phyloP scores from a whole-genome alignment of 1,140 invertebrate species.

The Teleogryllus occipitalis region DNA sequence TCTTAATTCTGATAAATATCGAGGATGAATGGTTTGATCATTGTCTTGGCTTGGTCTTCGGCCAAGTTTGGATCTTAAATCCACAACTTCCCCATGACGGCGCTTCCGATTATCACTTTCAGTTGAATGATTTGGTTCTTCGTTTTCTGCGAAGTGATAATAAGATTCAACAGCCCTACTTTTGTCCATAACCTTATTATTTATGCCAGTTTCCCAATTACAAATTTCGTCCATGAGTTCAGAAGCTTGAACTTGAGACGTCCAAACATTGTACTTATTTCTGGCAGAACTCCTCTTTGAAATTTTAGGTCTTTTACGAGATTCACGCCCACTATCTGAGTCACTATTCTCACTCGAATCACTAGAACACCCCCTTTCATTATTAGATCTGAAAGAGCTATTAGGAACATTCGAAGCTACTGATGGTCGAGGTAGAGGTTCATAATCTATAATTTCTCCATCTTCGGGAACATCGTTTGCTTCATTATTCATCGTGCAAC shows the following conservation, averaged over 20 bases:
- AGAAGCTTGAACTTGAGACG: not conserved
- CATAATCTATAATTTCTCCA: not conserved
- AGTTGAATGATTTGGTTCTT: not conserved
- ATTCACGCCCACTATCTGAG: not conserved
- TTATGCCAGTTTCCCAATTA: not conserved
- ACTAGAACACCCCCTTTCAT: not conserved
- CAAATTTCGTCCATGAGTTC: not conserved
- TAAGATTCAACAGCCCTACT: not conserved
- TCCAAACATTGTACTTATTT: not conserved
- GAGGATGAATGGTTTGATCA: not conserved
- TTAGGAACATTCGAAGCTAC: too few relatives aligned
- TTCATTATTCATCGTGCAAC: not conserved
- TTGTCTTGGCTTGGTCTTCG: not conserved
- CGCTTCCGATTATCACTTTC: not conserved
- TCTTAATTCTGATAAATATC: conserved; percentile 9
- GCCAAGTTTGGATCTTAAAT: not conserved
- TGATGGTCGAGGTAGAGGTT: not conserved
- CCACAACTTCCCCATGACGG: not conserved
- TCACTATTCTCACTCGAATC: not conserved
- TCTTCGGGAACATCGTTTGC: not conserved
- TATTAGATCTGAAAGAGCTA: not conserved
- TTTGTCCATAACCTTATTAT: not conserved
- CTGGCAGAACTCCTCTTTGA: not conserved
- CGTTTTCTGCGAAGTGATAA: not conserved
- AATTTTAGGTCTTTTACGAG: not conserved